phyloP scores from a whole-genome alignment of 2,113 vertebrate genomes.

The Planiliza haematocheilus region DNA sequence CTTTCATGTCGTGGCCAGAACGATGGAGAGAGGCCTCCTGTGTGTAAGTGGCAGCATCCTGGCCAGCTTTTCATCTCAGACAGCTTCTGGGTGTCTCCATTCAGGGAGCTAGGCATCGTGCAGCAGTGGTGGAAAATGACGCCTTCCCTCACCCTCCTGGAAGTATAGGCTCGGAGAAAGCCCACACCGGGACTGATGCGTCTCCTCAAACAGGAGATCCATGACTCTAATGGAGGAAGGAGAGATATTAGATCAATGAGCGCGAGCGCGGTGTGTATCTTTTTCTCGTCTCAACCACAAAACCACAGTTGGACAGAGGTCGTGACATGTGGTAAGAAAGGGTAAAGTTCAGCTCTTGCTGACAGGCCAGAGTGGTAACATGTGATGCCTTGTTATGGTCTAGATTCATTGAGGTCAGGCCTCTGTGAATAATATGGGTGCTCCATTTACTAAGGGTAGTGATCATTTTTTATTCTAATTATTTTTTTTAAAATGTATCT shows the following conservation, averaged over 20 bases:
- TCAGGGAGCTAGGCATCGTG: slow-evolving; percentile 22
- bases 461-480: too few species aligned
- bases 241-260: slow-evolving; percentile 47
- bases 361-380: slow-evolving; percentile 7
- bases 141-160: slow-evolving; percentile 38
- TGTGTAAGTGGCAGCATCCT: slow-evolving; percentile 70
- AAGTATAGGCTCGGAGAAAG: slow-evolving; percentile 29
- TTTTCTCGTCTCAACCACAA: slow-evolving; percentile 45
- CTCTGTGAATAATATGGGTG: background rate
- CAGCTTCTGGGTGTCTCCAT: slow-evolving; percentile 34
- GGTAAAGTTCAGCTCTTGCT: slow-evolving; percentile 38
- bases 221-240: slow-evolving; percentile 46
- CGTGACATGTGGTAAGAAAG: slow-evolving; percentile 25
- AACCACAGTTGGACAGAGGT: slow-evolving; percentile 62
- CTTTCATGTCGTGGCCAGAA: slow-evolving; percentile 46
- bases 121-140: slow-evolving; percentile 26
- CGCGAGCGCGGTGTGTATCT: slow-evolving; percentile 28
- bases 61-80: slow-evolving; percentile 62
- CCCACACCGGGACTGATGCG: slow-evolving; percentile 6
- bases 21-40: slow-evolving; percentile 46
- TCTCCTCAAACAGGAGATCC: slow-evolving; percentile 46
- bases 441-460: too few species aligned
- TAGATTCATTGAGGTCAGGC: background rate
- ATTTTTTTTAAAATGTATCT: too few species aligned
- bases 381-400: slow-evolving; percentile 1